Conservation (phyloP, 1,140 invertebrate species). For the Bathynomus jamesi region DNA sequence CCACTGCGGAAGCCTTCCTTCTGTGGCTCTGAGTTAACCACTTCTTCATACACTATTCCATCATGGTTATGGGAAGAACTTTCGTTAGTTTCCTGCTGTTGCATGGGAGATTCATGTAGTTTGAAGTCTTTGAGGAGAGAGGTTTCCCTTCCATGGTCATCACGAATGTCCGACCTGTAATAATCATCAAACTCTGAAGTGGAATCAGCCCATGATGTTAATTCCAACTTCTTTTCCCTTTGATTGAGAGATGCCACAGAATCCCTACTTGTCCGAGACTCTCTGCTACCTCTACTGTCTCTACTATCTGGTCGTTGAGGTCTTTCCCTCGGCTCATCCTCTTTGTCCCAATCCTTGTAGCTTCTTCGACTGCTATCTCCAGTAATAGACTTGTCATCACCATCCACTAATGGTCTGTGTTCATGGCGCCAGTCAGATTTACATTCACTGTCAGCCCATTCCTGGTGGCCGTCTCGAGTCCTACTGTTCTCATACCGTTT, state of each 20-base stretch:
- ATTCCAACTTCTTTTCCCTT: constrained; percentile 30
- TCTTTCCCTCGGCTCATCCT: constrained; percentile 30
- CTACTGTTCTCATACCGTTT: neutral
- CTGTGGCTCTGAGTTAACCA: neutral
- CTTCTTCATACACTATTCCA: constrained; percentile 6
- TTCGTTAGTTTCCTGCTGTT: constrained; percentile 14
- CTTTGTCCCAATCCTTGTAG: constrained; percentile 32
- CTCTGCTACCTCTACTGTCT: constrained; percentile 39
- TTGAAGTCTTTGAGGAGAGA: constrained; percentile 14
- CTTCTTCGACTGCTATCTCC: neutral
- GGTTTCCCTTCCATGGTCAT: constrained; percentile 16
- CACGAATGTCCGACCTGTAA: constrained; percentile 13
- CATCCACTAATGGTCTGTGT: neutral
- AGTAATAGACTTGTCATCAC: constrained; percentile 2
- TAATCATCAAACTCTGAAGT: constrained; percentile 32
- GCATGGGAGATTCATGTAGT: constrained; percentile 7
- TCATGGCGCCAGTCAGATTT: constrained; percentile 9
- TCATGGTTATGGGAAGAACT: neutral
- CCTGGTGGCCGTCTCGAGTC: neutral
- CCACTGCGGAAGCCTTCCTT: constrained; percentile 15
- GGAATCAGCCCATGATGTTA: constrained; percentile 32
- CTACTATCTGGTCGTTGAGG: constrained; percentile 38
- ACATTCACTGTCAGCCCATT: neutral
- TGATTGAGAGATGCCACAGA: constrained; percentile 16
- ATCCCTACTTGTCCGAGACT: constrained; percentile 26